phyloP scores from a whole-genome alignment of 2,797 vertebrate genomes.

The Pagetopsis macropterus region DNA sequence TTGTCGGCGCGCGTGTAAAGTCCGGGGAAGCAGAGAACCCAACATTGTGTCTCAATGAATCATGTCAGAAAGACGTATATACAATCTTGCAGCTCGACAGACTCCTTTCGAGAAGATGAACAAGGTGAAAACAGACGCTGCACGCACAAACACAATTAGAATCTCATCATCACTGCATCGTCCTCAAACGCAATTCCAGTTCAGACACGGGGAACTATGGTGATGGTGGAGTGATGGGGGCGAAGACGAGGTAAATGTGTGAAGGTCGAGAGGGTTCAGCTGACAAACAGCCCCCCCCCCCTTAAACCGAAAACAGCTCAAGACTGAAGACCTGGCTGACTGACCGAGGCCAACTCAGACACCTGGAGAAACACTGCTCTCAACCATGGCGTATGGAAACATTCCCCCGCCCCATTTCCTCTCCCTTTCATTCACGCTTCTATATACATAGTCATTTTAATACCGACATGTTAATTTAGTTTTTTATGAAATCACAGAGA shows the following conservation, averaged over 20 bases:
- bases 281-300: conserved; percentile 35
- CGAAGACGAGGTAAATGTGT: conserved; percentile 42
- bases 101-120: conserved; percentile 28
- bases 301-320: conserved; percentile 39
- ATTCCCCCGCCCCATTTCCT: conserved; percentile 67
- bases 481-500: conserved; percentile 35
- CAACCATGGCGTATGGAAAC: conserved; percentile 73
- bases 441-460: conserved; percentile 45
- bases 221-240: not conserved
- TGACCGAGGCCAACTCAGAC: conserved; percentile 59
- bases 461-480: conserved; percentile 48
- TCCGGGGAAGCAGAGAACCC: conserved; percentile 16
- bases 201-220: conserved; percentile 18
- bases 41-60: conserved; percentile 10
- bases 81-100: conserved; percentile 14
- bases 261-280: conserved; percentile 45
- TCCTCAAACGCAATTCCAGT: not conserved
- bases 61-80: conserved; percentile 9
- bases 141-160: conserved; percentile 37
- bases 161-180: conserved; percentile 10
- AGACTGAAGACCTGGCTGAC: conserved; percentile 53
- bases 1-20: not conserved
- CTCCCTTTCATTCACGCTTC: conserved; percentile 46
- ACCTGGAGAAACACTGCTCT: conserved; percentile 83
- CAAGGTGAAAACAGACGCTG: conserved; percentile 10